Conservation (phyloP, 2,113 vertebrate genomes). For the Dendrocopos noguchii region DNA sequence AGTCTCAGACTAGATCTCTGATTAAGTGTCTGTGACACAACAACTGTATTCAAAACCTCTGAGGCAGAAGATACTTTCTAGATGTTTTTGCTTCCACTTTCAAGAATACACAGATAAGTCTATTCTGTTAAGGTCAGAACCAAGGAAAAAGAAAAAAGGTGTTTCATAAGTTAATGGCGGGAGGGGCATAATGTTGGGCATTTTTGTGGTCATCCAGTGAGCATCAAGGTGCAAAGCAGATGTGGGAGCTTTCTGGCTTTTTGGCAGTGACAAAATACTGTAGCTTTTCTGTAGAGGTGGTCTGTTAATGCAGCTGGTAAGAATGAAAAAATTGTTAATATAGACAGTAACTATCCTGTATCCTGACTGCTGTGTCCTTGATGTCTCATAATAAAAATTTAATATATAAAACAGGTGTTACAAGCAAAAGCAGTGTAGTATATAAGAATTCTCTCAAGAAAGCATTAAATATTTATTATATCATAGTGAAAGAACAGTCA, state of each 20-base stretch:
- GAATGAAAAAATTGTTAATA: neutral
- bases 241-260: neutral
- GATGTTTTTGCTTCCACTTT: neutral
- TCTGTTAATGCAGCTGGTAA: neutral
- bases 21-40: neutral
- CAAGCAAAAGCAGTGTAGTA: neutral
- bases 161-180: neutral
- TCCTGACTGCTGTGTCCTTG: neutral
- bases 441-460: neutral
- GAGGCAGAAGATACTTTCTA: neutral
- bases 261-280: neutral
- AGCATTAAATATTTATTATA: neutral
- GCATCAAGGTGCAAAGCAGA: neutral
- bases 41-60: neutral
- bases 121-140: neutral
- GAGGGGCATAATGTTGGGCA: neutral
- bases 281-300: neutral
- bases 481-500: neutral
- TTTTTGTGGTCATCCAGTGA: neutral
- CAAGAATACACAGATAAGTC: neutral
- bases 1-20: neutral
- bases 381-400: neutral
- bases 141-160: neutral
- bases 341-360: neutral
- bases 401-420: neutral